These are phyloP conservation scores for Enteromius trimaculatus DNA, from an alignment of 2,797 vertebrate species.

Conservation along the genomic window DNA sequence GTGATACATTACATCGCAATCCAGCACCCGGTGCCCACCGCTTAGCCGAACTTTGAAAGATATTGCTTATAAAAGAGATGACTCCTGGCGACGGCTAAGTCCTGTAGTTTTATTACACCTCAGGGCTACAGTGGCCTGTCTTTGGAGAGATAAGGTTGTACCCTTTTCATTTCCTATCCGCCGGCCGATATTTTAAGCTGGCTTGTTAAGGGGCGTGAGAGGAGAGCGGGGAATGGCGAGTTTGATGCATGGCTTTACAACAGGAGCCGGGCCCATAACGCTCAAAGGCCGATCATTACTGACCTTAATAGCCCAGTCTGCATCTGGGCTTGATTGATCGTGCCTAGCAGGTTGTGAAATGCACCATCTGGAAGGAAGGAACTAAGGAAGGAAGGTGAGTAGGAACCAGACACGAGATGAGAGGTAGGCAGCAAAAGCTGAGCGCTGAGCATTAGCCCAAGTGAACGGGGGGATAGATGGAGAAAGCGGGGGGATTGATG, in stretches of 20 bases:
- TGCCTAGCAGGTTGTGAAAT: constrained; percentile 86
- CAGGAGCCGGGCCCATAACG: constrained; percentile 76
- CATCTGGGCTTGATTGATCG: constrained; percentile 82
- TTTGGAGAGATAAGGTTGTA: constrained; percentile 95
- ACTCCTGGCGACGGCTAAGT: constrained; percentile 88
- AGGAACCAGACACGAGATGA: constrained; percentile 66
- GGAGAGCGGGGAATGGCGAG: constrained; percentile 76
- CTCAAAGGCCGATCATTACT: constrained; percentile 81
- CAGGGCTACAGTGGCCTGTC: constrained; percentile 88
- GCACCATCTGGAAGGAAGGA: constrained; percentile 84
- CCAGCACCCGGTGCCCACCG: constrained; percentile 78
- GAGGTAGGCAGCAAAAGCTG: constrained; percentile 79
- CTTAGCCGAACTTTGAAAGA: constrained; percentile 90
- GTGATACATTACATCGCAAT: constrained; percentile 78
- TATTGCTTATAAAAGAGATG: constrained; percentile 93
- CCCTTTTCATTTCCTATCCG: constrained; percentile 94
- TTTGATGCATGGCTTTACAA: constrained; percentile 79
- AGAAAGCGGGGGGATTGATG: constrained; percentile 74
- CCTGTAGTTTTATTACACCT: constrained; percentile 94
- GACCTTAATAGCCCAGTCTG: constrained; percentile 80
- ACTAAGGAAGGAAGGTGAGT: constrained; percentile 29
- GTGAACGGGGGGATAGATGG: constrained; percentile 53
- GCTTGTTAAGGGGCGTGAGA: constrained; percentile 80
- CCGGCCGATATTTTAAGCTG: constrained; percentile 90
- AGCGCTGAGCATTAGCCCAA: constrained; percentile 73